phyloP scores from a whole-genome alignment of 2,888 invertebrate species.

The Hypomecis atomaria region DNA sequence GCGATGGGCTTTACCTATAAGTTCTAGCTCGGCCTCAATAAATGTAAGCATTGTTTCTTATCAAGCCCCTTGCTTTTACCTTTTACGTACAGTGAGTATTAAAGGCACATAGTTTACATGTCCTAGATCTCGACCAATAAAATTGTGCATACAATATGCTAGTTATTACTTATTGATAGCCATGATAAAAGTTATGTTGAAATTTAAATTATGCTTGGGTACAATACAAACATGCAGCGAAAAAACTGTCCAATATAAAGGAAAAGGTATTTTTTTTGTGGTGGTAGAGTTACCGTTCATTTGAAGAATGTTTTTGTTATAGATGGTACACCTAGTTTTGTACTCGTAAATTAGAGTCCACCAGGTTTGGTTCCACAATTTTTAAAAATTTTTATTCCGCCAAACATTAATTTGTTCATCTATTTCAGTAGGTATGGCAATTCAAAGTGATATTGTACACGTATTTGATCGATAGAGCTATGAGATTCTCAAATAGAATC shows the following conservation, averaged over 20 bases:
- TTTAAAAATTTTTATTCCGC: too few relatives aligned
- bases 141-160: slow-evolving; percentile 42
- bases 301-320: too few relatives aligned
- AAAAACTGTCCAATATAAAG: not conserved
- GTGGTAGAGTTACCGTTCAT: too few relatives aligned
- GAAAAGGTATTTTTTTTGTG: too few relatives aligned
- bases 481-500: too few relatives aligned
- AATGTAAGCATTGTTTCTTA: slow-evolving; percentile 67
- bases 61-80: slow-evolving; percentile 63
- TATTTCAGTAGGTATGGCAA: too few relatives aligned
- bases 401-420: too few relatives aligned
- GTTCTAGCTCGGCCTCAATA: slow-evolving; percentile 65
- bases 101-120: slow-evolving; percentile 52
- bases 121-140: slow-evolving; percentile 64
- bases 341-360: too few relatives aligned
- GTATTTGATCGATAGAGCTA: too few relatives aligned
- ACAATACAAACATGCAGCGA: not conserved
- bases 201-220: slow-evolving; percentile 10
- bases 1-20: slow-evolving; percentile 39
- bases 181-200: slow-evolving; percentile 19
- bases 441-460: too few relatives aligned
- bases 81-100: slow-evolving; percentile 43
- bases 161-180: slow-evolving; percentile 33
- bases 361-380: too few relatives aligned
- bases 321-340: too few relatives aligned